Percentiles rank a stretch among this genome's conserved stretches.
Evolutionary conservation across 2,113 vertebrate genomes (phyloP).

Genomic region (Pholis gunnellus): DNA sequence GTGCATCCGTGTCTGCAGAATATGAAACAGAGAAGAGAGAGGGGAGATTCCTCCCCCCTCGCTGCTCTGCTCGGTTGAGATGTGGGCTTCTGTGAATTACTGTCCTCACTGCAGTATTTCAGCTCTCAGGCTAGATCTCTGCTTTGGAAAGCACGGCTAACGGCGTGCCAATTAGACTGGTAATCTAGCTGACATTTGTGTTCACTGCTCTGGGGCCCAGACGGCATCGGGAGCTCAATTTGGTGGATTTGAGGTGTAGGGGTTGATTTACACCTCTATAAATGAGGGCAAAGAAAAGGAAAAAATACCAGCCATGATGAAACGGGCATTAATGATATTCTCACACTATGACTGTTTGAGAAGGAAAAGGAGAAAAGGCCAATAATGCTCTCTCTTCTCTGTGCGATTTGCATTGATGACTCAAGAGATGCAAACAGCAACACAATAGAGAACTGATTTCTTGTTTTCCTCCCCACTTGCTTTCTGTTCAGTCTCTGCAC

Average conservation of each 20-base stretch:
- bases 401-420: conserved; percentile 37
- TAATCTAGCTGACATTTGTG: conserved; percentile 71
- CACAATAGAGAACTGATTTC: conserved; percentile 53
- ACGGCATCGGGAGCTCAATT: conserved; percentile 49
- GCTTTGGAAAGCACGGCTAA: conserved; percentile 32
- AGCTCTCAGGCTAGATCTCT: conserved; percentile 19
- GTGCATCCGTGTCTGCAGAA: conserved; percentile 19
- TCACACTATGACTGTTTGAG: conserved; percentile 7
- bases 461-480: conserved; percentile 13
- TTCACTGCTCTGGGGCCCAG: conserved; percentile 46
- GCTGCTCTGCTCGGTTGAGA: conserved; percentile 1
- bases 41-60: not conserved
- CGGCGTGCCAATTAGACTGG: conserved; percentile 54
- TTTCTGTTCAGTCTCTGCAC: conserved; percentile 36
- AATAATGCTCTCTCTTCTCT: conserved; percentile 4
- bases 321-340: conserved; percentile 29
- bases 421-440: conserved; percentile 23
- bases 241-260: not conserved
- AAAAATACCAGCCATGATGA: conserved; percentile 15
- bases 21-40: conserved; percentile 7
- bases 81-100: conserved; percentile 38
- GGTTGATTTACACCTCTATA: conserved; percentile 19
- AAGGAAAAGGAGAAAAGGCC: not conserved
- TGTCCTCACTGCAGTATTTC: conserved; percentile 27
- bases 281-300: conserved; percentile 27